Percentiles rank a stretch among this genome's conserved stretches.
Evolutionary conservation across 2,797 vertebrate species (phyloP).

Genomic region (Megalops cyprinoides): DNA sequence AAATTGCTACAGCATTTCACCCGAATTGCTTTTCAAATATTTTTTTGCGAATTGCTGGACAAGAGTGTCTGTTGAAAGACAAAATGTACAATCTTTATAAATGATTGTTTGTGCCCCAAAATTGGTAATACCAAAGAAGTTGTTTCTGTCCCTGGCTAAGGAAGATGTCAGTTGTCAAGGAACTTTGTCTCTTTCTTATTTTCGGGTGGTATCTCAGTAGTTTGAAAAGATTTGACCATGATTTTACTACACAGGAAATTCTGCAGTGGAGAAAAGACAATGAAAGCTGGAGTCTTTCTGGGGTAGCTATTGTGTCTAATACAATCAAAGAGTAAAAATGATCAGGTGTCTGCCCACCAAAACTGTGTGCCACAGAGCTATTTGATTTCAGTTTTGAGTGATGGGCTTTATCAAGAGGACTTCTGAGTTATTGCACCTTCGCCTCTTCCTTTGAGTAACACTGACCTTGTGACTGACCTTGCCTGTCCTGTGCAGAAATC

Average conservation of each 20-base stretch:
- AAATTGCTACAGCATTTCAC: too few species aligned
- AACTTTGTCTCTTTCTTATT: neutral
- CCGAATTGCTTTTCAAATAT: too few species aligned
- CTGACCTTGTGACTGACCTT: neutral
- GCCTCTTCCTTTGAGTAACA: constrained; percentile 1
- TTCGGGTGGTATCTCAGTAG: neutral
- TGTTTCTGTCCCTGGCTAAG: too few species aligned
- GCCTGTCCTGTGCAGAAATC: constrained; percentile 8
- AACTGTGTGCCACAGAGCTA: constrained; percentile 2
- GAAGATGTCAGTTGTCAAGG: too few species aligned
- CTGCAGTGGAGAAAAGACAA: neutral
- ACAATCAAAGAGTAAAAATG: constrained; percentile 11
- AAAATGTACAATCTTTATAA: too few species aligned
- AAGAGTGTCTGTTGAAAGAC: too few species aligned
- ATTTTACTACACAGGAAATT: neutral
- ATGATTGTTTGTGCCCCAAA: too few species aligned
- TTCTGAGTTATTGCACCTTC: constrained; percentile 13
- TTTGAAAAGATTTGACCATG: neutral
- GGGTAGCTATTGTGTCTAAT: neutral
- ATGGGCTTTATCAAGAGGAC: neutral
- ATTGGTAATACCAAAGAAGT: too few species aligned
- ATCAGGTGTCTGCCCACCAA: neutral
- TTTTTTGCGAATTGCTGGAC: too few species aligned
- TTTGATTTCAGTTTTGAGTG: constrained; percentile 1
- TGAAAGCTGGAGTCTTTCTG: neutral